Conservation (phyloP, 2,797 vertebrate species). For the Pseudomugil tenellus region DNA sequence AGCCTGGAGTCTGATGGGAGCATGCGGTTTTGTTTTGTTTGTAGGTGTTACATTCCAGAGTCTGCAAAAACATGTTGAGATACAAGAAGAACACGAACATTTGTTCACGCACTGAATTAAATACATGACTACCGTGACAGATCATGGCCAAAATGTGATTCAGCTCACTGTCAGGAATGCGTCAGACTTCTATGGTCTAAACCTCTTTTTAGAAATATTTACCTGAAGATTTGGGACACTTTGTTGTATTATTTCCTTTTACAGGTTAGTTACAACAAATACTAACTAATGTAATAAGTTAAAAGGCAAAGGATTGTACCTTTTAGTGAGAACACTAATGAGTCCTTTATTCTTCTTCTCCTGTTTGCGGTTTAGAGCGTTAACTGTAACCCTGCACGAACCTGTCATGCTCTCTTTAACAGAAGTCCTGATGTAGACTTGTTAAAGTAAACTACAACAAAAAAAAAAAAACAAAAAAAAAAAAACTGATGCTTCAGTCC, state of each 20-base stretch:
- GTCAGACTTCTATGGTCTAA: not conserved
- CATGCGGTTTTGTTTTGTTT: not conserved
- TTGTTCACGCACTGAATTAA: constrained; percentile 5
- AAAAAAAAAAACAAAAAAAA: too few relatives aligned
- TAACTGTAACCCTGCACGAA: not conserved
- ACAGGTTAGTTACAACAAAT: too few relatives aligned
- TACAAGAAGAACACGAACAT: not conserved
- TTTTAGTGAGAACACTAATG: not conserved
- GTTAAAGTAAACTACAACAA: too few relatives aligned
- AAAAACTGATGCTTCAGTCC: constrained; percentile 5
- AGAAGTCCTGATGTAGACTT: constrained; percentile 36
- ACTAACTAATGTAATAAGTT: too few relatives aligned
- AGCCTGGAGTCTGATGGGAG: not conserved
- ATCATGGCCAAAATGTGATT: constrained; percentile 20
- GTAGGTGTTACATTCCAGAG: constrained; percentile 31
- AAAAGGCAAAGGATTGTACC: too few relatives aligned
- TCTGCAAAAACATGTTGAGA: constrained; percentile 42
- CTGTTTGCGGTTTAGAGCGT: not conserved
- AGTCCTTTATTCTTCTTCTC: not conserved
- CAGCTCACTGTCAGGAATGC: constrained; percentile 20
- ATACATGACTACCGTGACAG: constrained; percentile 12
- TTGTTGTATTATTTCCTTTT: too few relatives aligned
- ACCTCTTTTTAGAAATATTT: too few relatives aligned
- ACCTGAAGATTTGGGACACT: not conserved
- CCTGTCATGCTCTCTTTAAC: constrained; percentile 1